These are phyloP conservation scores for Zaprionus inermis DNA, from an alignment of 1,140 invertebrate species.

Conservation along the genomic window DNA sequence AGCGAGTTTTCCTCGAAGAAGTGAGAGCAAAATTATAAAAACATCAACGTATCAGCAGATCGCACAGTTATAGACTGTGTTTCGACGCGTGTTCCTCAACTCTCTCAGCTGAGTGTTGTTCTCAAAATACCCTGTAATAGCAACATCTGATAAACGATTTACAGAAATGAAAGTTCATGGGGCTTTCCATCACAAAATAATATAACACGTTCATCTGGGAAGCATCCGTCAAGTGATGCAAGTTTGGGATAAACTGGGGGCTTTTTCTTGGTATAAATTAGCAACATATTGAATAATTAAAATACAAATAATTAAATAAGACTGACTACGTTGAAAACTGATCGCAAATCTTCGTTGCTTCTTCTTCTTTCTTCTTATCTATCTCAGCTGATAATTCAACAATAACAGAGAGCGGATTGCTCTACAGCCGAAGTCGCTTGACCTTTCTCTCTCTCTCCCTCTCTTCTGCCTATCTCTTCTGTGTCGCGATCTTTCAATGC, in stretches of 20 bases:
- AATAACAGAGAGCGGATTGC: constrained; percentile 46
- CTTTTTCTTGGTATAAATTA: not conserved
- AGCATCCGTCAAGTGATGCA: no score
- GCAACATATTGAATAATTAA: not conserved
- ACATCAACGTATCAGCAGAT: no score
- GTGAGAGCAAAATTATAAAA: not conserved
- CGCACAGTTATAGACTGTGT: no score
- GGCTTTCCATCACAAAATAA: not conserved
- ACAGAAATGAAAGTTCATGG: no score
- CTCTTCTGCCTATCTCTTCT: constrained; percentile 1
- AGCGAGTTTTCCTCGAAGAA: not conserved
- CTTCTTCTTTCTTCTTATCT: not conserved
- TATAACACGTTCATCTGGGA: no score
- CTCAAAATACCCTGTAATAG: no score
- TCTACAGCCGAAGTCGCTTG: not conserved
- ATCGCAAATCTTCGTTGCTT: not conserved
- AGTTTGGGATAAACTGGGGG: no score
- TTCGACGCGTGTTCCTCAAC: no score
- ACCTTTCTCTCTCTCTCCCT: not conserved
- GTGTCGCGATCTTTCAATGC: constrained; percentile 5
- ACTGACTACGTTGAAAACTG: not conserved
- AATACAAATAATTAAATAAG: not conserved
- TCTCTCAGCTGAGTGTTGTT: no score
- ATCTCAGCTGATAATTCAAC: not conserved
- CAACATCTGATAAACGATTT: no score